Conservation (phyloP, 2,888 invertebrate species). For the Calameuta filiformis region DNA sequence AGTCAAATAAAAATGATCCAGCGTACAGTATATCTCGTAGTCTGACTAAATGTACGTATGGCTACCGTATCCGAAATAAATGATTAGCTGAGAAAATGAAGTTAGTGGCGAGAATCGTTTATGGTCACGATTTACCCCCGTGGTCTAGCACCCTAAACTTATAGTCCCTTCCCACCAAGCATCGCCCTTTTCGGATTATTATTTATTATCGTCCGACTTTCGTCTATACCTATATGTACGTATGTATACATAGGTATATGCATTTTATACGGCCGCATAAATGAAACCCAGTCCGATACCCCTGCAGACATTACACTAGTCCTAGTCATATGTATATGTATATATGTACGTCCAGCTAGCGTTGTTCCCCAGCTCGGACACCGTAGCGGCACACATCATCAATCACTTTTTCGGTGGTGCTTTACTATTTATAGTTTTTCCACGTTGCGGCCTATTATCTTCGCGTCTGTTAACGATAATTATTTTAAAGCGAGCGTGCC, state of each 20-base stretch:
- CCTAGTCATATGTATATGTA: not conserved
- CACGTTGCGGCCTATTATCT: slow-evolving; percentile 48
- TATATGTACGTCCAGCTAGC: not conserved
- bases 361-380: slow-evolving; percentile 29
- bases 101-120: slow-evolving; percentile 44
- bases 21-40: not conserved
- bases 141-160: slow-evolving; percentile 11
- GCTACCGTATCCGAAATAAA: not conserved
- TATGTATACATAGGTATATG: slow-evolving; percentile 5
- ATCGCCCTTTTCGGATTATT: slow-evolving; percentile 53
- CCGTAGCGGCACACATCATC: slow-evolving; percentile 38
- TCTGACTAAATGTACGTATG: not conserved
- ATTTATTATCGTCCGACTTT: slow-evolving; percentile 47
- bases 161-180: slow-evolving; percentile 39
- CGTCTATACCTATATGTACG: slow-evolving; percentile 18
- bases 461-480: slow-evolving; percentile 44
- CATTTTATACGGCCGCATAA: slow-evolving; percentile 11
- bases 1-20: not conserved
- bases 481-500: slow-evolving; percentile 35
- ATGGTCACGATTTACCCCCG: slow-evolving; percentile 23
- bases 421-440: slow-evolving; percentile 50
- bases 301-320: not conserved
- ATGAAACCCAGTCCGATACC: not conserved
- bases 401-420: slow-evolving; percentile 40
- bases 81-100: slow-evolving; percentile 31